A percentile compares a stretch with the other conserved stretches of the same genome.
Conservation (phyloP, 2,888 invertebrate genomes). For the Meandrusa payeni region DNA sequence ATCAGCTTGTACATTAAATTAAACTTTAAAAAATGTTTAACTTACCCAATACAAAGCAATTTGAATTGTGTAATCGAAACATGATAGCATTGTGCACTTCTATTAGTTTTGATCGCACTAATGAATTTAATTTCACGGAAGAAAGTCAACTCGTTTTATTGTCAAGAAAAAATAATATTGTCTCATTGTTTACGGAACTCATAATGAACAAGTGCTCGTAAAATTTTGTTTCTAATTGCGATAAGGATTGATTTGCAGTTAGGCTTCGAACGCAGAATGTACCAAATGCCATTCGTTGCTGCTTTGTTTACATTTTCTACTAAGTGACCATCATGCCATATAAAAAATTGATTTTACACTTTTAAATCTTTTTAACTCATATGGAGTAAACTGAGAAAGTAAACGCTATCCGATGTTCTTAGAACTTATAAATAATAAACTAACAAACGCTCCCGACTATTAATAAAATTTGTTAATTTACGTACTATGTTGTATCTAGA, state of each 20-base stretch:
- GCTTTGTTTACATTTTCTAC: too few relatives aligned
- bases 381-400: too few relatives aligned
- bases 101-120: constrained; percentile 27
- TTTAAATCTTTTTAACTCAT: too few relatives aligned
- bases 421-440: too few relatives aligned
- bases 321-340: too few relatives aligned
- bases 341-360: too few relatives aligned
- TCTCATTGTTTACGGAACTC: constrained; percentile 50
- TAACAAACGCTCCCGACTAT: too few relatives aligned
- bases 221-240: constrained; percentile 44
- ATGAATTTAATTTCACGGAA: constrained; percentile 48
- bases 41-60: constrained; percentile 25
- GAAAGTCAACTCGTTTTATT: constrained; percentile 41
- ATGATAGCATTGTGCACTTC: constrained; percentile 20
- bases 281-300: neutral
- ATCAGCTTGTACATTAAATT: too few relatives aligned
- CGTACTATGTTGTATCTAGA: too few relatives aligned
- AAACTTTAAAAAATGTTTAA: neutral
- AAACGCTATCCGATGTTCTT: too few relatives aligned
- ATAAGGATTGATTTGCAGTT: constrained; percentile 29
- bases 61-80: constrained; percentile 11
- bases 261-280: neutral
- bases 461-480: too few relatives aligned
- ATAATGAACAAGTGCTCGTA: constrained; percentile 63
- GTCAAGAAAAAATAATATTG: constrained; percentile 30